These are phyloP conservation scores for Engraulis encrasicolus DNA, from an alignment of 2,113 vertebrate species.

Conservation along the genomic window DNA sequence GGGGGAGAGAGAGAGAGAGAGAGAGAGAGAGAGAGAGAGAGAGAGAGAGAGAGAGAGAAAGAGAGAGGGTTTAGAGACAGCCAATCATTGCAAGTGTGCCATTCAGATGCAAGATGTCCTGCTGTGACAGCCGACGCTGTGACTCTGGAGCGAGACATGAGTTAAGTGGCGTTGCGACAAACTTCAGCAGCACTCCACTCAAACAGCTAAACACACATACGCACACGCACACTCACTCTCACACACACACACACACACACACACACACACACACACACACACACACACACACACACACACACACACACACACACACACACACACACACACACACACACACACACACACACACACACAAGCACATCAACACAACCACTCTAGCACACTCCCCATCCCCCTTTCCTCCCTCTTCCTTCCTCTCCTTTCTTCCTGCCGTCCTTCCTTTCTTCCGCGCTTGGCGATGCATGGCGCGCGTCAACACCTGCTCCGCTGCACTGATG, in stretches of 20 bases:
- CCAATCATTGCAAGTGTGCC: not conserved
- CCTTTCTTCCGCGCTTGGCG: no score
- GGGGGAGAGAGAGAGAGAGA: not conserved
- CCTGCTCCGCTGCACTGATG: not conserved
- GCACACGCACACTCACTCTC: no score
- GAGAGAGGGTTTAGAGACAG: not conserved
- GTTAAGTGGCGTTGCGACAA: constrained; percentile 4
- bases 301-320: no score
- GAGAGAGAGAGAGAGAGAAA: not conserved
- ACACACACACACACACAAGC: no score
- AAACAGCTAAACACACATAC: no score
- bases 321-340: no score
- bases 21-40: not conserved
- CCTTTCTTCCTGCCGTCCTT: no score
- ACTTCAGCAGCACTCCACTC: not conserved
- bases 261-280: no score
- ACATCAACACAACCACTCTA: no score
- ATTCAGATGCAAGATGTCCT: not conserved
- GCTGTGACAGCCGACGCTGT: not conserved
- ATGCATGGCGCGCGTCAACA: not conserved
- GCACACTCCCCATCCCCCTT: no score
- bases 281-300: no score
- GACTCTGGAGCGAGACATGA: not conserved
- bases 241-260: no score
- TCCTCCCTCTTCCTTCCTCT: not conserved